Evolutionary conservation across 2,113 vertebrate genomes (phyloP).

Genomic region (Laticauda colubrina): DNA sequence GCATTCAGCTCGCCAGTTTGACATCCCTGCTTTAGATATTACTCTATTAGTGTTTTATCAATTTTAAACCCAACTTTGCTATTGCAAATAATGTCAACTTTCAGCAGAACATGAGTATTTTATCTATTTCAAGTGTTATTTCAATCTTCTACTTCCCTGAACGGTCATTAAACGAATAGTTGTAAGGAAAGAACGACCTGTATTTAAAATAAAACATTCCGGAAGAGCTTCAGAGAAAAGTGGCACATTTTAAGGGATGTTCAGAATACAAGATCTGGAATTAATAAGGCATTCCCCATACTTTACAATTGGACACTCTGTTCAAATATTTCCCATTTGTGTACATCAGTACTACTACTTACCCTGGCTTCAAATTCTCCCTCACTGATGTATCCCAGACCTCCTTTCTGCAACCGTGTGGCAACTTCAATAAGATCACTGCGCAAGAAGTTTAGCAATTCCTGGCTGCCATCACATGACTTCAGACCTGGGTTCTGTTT

Average conservation of each 20-base stretch:
- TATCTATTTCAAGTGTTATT: not conserved
- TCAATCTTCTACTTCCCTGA: too few relatives aligned
- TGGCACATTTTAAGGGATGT: not conserved
- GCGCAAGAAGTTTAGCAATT: slow-evolving; percentile 87
- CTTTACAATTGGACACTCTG: not conserved
- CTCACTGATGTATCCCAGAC: slow-evolving; percentile 90
- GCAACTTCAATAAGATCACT: slow-evolving; percentile 95
- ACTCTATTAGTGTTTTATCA: not conserved
- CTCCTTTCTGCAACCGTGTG: slow-evolving; percentile 91
- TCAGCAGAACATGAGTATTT: not conserved
- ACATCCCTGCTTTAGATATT: not conserved
- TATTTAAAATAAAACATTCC: not conserved
- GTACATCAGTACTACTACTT: not conserved
- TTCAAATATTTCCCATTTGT: not conserved
- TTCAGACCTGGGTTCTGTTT: slow-evolving; percentile 84
- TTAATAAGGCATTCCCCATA: not conserved
- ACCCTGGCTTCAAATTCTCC: slow-evolving; percentile 86
- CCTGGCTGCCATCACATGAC: slow-evolving; percentile 84
- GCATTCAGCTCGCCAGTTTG: too few relatives aligned
- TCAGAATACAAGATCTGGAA: not conserved
- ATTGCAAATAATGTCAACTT: not conserved
- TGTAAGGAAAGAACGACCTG: not conserved
- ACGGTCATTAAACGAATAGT: not conserved
- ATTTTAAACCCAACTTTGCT: not conserved
- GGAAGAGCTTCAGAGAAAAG: not conserved